Evolutionary conservation across 2,113 vertebrate genomes (phyloP), one percentile per base, ranked within the genome.

Genomic region (Tamias sibiricus): DNA sequence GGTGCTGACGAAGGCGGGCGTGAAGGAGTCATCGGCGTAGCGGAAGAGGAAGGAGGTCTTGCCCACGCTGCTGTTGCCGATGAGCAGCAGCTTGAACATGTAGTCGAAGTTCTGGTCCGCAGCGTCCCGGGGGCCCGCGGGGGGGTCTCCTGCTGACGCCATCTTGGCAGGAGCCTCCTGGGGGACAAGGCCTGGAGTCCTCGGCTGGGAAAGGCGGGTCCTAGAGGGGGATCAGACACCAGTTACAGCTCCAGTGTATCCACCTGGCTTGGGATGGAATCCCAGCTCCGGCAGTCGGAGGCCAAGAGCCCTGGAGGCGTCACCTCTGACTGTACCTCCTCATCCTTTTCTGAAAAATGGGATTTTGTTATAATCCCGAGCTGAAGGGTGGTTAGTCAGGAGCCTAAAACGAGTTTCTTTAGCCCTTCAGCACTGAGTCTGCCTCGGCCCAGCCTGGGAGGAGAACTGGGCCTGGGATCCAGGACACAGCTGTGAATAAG

Each of bases 31-130:
- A 1, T 99, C 99, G 0, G 99, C 99, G 1, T 99, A 99, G 64
- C 99, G 99, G 98, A 99, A 99, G 59, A 99, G 98, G 94, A 99
- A 99, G n/a, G 99, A 99, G 0, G 99, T 99, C 96, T 99, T 99
- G 30, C 99, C 99, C 89, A 99, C 99, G 0, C 99, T 99, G 99
- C 99, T 99, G 98, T 99, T 99, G 24, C 99, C 99, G 0, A 99
- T 99, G 93, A 99, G 99, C 57, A 99, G 98, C 88, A 99, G 98
- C 93, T 99, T 99, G 97, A 99, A 99, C 99, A 99, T 99, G 98
- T 99, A 99, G 97, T 99, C 99, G 10, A 99, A 99, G 98, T 99
- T 99, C 98, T 99, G 99, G 97, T 99, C 99, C 0, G 99, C 99
- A 0, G 99, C 99, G 8, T 99, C 99, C 96, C 99, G 99, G 69